Conservation (phyloP, 2,797 vertebrate genomes). For the Tokudaia tokunoshimensis region DNA sequence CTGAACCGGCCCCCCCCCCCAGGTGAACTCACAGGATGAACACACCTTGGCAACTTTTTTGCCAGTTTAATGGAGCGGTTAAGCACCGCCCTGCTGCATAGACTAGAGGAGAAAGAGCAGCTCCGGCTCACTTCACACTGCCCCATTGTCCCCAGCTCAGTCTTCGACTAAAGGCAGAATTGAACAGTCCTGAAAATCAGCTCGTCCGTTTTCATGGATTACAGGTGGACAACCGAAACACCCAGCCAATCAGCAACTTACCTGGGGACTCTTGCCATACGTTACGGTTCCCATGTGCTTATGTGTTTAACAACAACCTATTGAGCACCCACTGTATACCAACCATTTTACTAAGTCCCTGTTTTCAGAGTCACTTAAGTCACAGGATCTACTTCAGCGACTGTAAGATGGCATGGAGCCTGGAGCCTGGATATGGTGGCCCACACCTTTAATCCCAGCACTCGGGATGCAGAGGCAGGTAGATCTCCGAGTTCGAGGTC, state of each 20-base stretch:
- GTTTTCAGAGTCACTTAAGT: background rate
- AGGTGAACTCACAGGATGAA: background rate
- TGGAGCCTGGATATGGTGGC: background rate
- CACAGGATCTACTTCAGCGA: background rate
- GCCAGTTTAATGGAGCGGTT: background rate
- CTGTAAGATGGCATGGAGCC: background rate
- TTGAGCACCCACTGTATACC: background rate
- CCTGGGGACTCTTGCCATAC: background rate
- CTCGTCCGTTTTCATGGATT: accelerated
- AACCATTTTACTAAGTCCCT: background rate
- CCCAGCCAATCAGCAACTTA: background rate
- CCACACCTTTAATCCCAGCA: background rate
- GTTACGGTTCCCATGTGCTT: background rate
- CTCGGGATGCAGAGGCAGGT: background rate
- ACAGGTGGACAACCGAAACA: background rate
- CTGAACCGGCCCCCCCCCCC: background rate
- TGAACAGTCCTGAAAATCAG: background rate
- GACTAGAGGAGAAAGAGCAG: background rate
- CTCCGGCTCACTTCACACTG: no score
- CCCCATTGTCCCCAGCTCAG: background rate
- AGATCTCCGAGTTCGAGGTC: background rate
- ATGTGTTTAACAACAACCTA: background rate
- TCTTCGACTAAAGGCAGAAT: background rate
- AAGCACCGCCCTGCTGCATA: background rate
- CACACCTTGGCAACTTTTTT: background rate